Percentiles rank a stretch among this genome's conserved stretches.
phyloP scores from a whole-genome alignment of 2,797 vertebrate species.

The Karalla daura region DNA sequence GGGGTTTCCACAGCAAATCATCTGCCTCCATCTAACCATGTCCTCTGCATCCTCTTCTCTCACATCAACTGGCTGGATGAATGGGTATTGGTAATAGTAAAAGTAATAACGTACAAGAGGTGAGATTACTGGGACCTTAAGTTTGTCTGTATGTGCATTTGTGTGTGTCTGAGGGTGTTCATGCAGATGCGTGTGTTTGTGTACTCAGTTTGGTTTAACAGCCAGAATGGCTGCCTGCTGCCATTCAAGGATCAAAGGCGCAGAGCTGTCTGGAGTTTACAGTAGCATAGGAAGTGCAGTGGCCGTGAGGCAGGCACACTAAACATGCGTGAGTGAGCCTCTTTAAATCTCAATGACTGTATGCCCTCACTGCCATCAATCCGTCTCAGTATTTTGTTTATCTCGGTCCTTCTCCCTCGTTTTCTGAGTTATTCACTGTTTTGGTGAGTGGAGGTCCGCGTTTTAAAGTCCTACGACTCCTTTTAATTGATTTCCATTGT shows the following conservation, averaged over 20 bases:
- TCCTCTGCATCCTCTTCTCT: no score
- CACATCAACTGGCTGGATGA: no score
- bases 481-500: constrained; percentile 63
- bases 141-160: constrained; percentile 29
- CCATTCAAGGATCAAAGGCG: constrained; percentile 73
- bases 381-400: constrained; percentile 24
- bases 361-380: constrained; percentile 30
- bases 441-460: constrained; percentile 46
- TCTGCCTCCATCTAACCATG: no score
- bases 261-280: constrained; percentile 72
- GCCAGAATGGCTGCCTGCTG: constrained; percentile 58
- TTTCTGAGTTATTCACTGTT: constrained; percentile 56
- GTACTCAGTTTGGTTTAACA: constrained; percentile 67
- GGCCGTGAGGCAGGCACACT: constrained; percentile 65
- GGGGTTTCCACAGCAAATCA: no score
- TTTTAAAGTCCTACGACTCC: constrained; percentile 47
- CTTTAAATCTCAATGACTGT: constrained; percentile 64
- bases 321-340: constrained; percentile 75
- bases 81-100: not conserved
- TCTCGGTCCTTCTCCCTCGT: constrained; percentile 6
- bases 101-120: not conserved
- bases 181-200: constrained; percentile 32
- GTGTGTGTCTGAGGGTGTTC: constrained; percentile 23
- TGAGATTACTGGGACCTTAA: not conserved
- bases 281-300: constrained; percentile 75